phyloP scores from a whole-genome alignment of 2,113 vertebrate genomes.

The Electrona antarctica region DNA sequence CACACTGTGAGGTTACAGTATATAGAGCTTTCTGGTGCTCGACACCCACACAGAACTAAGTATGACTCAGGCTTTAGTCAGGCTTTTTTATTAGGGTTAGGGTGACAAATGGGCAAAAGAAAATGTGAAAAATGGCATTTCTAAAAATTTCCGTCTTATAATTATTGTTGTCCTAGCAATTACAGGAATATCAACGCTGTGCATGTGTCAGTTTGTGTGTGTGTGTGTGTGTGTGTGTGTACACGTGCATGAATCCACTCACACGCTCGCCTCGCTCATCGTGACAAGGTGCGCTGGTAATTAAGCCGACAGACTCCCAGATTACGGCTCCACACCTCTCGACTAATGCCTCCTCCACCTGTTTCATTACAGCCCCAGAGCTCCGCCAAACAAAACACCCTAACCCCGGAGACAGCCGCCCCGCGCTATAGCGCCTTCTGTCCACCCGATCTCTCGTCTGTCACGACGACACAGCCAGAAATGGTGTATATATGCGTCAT shows the following conservation, averaged over 20 bases:
- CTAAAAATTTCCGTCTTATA: too few species aligned
- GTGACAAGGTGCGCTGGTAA: constrained; percentile 49
- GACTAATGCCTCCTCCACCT: constrained; percentile 43
- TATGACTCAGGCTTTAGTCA: too few species aligned
- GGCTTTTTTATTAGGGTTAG: too few species aligned
- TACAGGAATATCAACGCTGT: background rate
- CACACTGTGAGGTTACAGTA: too few species aligned
- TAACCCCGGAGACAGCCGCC: constrained; percentile 45
- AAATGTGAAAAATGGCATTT: too few species aligned
- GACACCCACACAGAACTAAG: too few species aligned
- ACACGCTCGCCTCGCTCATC: background rate
- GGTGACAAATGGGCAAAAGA: too few species aligned
- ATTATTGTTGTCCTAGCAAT: too few species aligned
- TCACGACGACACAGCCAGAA: constrained; percentile 44
- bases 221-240: constrained; percentile 25
- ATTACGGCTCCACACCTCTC: constrained; percentile 49
- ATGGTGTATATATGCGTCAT: background rate
- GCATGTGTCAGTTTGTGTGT: background rate
- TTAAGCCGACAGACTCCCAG: constrained; percentile 51
- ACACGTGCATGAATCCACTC: background rate
- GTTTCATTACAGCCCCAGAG: constrained; percentile 60
- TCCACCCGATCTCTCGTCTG: constrained; percentile 63
- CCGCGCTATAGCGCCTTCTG: constrained; percentile 59
- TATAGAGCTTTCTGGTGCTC: too few species aligned
- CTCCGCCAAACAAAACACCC: constrained; percentile 22